Percentiles rank a stretch among this genome's conserved stretches.
Conservation (phyloP, 2,113 vertebrate species). For the Ageneiosus marmoratus region DNA sequence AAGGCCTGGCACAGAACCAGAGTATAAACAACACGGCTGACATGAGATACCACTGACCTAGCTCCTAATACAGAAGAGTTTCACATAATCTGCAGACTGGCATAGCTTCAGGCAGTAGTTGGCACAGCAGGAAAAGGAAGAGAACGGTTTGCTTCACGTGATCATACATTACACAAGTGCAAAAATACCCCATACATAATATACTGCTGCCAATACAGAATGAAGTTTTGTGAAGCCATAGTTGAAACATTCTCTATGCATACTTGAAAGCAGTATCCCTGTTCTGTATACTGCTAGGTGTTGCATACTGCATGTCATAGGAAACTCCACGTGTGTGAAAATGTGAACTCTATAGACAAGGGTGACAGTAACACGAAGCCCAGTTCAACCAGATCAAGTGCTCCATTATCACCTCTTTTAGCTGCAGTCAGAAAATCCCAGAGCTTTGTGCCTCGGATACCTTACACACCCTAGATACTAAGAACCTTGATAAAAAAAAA, state of each 20-base stretch:
- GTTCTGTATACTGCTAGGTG: not conserved
- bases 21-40: slow-evolving; percentile 52
- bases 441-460: slow-evolving; percentile 13
- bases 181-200: not conserved
- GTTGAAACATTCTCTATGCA: slow-evolving; percentile 15
- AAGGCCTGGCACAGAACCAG: slow-evolving; percentile 40
- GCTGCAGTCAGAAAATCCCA: not conserved
- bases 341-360: slow-evolving; percentile 42
- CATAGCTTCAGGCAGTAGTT: slow-evolving; percentile 7
- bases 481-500: not conserved
- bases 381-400: slow-evolving; percentile 38
- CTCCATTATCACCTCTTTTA: slow-evolving; percentile 52
- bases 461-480: not conserved
- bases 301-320: slow-evolving; percentile 16
- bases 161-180: not conserved
- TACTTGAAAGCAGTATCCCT: not conserved
- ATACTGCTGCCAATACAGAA: not conserved
- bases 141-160: slow-evolving; percentile 9
- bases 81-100: slow-evolving; percentile 45
- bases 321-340: slow-evolving; percentile 48
- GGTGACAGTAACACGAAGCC: slow-evolving; percentile 13
- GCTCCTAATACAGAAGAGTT: slow-evolving; percentile 56
- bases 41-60: slow-evolving; percentile 51
- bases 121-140: slow-evolving; percentile 1
- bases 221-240: not conserved